Evolutionary conservation across 2,888 invertebrate species (phyloP).

Genomic region (Acanthoscelides obtectus): DNA sequence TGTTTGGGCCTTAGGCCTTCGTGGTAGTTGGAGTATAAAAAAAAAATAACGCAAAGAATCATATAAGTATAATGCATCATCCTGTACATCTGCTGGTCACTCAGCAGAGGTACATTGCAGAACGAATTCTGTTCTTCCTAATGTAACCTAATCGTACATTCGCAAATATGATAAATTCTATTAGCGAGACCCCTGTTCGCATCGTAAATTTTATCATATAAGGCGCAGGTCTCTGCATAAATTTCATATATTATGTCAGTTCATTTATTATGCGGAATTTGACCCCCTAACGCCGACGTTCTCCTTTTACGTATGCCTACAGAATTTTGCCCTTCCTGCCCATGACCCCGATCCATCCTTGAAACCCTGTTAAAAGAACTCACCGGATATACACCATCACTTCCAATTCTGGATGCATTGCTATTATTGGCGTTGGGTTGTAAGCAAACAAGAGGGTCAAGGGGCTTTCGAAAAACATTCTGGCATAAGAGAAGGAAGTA

Average conservation of each 20-base stretch:
- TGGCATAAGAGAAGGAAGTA: too few relatives aligned
- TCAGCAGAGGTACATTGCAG: too few relatives aligned
- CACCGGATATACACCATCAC: background rate
- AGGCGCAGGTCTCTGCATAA: background rate
- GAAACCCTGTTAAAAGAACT: background rate
- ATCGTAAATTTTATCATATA: background rate
- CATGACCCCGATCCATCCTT: background rate
- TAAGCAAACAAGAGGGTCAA: too few relatives aligned
- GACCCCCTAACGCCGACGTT: background rate
- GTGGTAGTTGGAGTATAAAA: too few relatives aligned
- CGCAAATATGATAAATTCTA: background rate
- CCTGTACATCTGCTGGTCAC: too few relatives aligned
- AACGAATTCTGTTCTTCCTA: background rate
- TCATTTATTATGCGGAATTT: background rate
- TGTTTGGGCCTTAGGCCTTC: too few relatives aligned
- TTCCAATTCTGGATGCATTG: too few relatives aligned
- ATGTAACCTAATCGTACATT: background rate
- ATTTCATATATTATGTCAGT: background rate
- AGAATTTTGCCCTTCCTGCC: background rate
- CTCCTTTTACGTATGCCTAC: background rate
- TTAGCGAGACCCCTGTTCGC: background rate
- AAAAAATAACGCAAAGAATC: too few relatives aligned
- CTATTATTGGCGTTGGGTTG: too few relatives aligned
- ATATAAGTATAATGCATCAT: too few relatives aligned
- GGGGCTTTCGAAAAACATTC: too few relatives aligned